Conservation (phyloP, 2,797 vertebrate genomes). For the Champsocephalus gunnari region DNA sequence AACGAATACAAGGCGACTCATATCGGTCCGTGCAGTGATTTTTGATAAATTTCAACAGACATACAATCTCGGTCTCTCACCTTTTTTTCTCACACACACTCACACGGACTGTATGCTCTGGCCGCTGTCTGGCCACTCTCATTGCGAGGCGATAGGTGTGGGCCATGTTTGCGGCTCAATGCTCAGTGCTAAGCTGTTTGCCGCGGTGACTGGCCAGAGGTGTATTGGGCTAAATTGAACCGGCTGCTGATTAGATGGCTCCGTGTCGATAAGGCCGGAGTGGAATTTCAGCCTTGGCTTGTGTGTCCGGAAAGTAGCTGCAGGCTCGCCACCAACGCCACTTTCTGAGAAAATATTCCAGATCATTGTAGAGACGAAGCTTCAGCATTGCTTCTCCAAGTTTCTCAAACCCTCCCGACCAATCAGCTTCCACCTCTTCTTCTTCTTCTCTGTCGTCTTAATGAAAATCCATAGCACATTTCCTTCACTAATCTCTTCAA, state of each 20-base stretch:
- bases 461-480: constrained; percentile 33
- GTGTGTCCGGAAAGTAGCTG: constrained; percentile 39
- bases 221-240: constrained; percentile 76
- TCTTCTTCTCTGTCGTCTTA: constrained; percentile 4
- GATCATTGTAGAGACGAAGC: constrained; percentile 6
- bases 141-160: constrained; percentile 52
- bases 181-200: constrained; percentile 73
- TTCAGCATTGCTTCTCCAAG: neutral
- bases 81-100: constrained; percentile 23
- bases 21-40: constrained; percentile 53
- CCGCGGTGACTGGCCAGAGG: constrained; percentile 74
- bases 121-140: constrained; percentile 49
- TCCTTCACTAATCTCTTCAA: constrained; percentile 17
- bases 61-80: constrained; percentile 41
- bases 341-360: constrained; percentile 33
- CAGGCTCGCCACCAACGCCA: constrained; percentile 1
- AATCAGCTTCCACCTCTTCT: neutral
- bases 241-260: constrained; percentile 73
- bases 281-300: constrained; percentile 52
- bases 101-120: neutral
- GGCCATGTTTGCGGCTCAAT: constrained; percentile 73
- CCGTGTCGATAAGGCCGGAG: constrained; percentile 68
- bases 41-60: constrained; percentile 57
- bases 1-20: constrained; percentile 57
- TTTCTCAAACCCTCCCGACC: neutral